A percentile compares a stretch with the other conserved stretches of the same genome.
These are phyloP conservation scores for Salvelinus alpinus DNA, from an alignment of 2,113 vertebrate genomes.

Conservation along the genomic window DNA sequence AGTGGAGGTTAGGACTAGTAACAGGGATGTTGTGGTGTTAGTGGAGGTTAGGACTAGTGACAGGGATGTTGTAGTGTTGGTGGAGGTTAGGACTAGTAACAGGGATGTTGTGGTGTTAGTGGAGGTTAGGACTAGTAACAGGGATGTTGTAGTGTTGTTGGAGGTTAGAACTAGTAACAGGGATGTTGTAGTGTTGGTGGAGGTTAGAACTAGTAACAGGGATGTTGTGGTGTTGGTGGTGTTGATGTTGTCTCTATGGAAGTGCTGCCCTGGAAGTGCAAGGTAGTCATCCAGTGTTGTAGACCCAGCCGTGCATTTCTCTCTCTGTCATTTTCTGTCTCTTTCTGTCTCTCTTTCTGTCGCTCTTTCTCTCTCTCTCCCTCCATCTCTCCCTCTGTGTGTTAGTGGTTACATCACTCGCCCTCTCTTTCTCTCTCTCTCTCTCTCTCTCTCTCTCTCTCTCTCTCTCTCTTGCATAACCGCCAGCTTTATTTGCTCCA, in stretches of 20 bases:
- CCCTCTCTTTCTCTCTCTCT: conserved; percentile 21
- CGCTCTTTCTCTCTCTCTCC: background rate
- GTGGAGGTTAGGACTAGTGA: no score
- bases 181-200: no score
- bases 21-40: no score
- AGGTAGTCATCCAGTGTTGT: background rate
- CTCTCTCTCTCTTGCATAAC: conserved; percentile 70
- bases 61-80: no score
- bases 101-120: no score
- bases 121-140: no score
- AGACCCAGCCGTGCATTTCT: background rate
- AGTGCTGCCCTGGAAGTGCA: background rate
- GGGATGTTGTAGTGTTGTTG: no score
- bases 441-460: conserved; percentile 12
- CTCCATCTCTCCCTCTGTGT: conserved; percentile 8
- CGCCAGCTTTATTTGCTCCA: conserved; percentile 72
- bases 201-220: no score
- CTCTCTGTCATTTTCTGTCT: conserved; percentile 31
- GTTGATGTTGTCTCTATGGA: background rate
- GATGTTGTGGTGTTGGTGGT: background rate
- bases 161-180: no score
- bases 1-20: no score
- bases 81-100: no score
- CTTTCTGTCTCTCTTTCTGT: conserved; percentile 22
- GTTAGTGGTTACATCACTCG: conserved; percentile 25